A percentile compares a stretch with the other conserved stretches of the same genome.
These are phyloP conservation scores for Euborellia annulipes DNA, from an alignment of 1,140 invertebrate species.

Conservation along the genomic window DNA sequence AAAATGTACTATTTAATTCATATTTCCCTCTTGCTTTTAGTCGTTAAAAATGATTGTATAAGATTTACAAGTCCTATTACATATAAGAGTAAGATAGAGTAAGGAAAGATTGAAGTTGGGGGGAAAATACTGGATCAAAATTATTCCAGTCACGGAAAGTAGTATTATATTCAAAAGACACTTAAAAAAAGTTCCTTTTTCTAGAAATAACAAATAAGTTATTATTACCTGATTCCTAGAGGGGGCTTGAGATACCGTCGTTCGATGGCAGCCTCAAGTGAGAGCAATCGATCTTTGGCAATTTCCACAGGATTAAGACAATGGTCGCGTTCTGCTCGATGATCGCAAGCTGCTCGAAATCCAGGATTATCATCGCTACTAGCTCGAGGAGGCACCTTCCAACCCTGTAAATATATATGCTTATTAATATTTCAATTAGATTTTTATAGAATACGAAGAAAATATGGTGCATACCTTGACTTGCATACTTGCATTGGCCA, in stretches of 20 bases:
- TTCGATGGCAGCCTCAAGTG: slow-evolving; percentile 79
- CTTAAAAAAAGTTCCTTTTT: too few species aligned
- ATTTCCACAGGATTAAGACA: slow-evolving; percentile 44
- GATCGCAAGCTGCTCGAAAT: slow-evolving; percentile 31
- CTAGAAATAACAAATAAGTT: too few species aligned
- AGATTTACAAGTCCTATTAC: too few species aligned
- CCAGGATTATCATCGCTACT: slow-evolving; percentile 37
- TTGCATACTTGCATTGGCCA: slow-evolving; percentile 85
- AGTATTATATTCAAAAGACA: too few species aligned
- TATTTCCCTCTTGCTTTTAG: too few species aligned
- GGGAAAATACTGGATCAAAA: too few species aligned
- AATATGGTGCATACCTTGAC: slow-evolving; percentile 36
- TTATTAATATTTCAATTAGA: neutral
- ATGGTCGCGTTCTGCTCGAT: slow-evolving; percentile 28
- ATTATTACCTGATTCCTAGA: slow-evolving; percentile 58
- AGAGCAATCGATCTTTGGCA: slow-evolving; percentile 59
- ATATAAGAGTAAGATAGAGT: too few species aligned
- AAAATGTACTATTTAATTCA: too few species aligned
- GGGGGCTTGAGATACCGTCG: slow-evolving; percentile 86
- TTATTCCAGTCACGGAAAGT: too few species aligned
- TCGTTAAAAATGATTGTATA: too few species aligned
- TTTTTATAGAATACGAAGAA: neutral
- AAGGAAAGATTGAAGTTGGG: too few species aligned
- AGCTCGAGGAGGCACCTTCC: slow-evolving; percentile 53
- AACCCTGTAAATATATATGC: slow-evolving; percentile 39